Evolutionary conservation across 1,140 invertebrate genomes (phyloP).

Genomic region (Neomicropteryx cornuta): DNA sequence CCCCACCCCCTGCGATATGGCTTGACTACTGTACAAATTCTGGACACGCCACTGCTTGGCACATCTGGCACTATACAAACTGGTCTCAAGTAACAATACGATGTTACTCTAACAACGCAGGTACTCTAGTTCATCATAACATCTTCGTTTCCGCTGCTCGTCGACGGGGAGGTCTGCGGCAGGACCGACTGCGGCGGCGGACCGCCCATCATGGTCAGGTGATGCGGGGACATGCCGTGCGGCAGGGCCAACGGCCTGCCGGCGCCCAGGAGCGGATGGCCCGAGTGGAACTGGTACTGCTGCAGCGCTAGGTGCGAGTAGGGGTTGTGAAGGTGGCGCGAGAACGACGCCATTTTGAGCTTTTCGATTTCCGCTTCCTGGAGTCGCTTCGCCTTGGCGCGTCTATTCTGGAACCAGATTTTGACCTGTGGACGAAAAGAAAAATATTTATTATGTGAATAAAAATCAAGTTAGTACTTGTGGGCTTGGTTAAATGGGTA

Average conservation of each 20-base stretch:
- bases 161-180: slow-evolving; percentile 24
- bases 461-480: not conserved
- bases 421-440: slow-evolving; percentile 60
- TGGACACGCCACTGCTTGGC: no score
- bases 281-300: slow-evolving; percentile 36
- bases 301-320: slow-evolving; percentile 30
- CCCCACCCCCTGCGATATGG: no score
- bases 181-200: slow-evolving; percentile 21
- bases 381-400: slow-evolving; percentile 88
- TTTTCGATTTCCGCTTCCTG: slow-evolving; percentile 92
- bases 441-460: slow-evolving; percentile 1
- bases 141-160: slow-evolving; percentile 20
- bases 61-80: no score
- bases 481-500: not conserved
- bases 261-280: slow-evolving; percentile 29
- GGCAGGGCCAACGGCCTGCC: slow-evolving; percentile 28
- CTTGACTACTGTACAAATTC: no score
- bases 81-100: no score
- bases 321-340: slow-evolving; percentile 35
- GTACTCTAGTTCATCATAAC: no score
- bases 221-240: slow-evolving; percentile 26
- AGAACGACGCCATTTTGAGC: slow-evolving; percentile 60
- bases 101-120: no score
- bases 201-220: slow-evolving; percentile 23
- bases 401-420: slow-evolving; percentile 96